Conservation (phyloP, 1,140 invertebrate genomes). For the Tachypleus tridentatus region DNA sequence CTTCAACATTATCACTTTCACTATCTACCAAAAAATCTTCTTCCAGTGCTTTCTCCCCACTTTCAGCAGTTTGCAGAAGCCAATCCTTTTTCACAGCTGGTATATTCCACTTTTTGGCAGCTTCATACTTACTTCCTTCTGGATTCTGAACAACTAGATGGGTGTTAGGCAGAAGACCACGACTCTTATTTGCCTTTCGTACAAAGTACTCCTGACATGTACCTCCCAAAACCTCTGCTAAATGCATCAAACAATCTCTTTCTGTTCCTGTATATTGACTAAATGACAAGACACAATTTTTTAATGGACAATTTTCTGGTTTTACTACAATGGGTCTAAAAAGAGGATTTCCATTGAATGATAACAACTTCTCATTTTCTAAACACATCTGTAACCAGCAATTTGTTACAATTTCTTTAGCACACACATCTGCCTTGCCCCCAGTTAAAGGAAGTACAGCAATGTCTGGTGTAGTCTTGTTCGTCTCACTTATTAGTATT, state of each 20-base stretch:
- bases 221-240: conserved; percentile 57
- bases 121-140: conserved; percentile 64
- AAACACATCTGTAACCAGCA: conserved; percentile 41
- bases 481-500: conserved; percentile 10
- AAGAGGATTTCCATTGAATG: conserved; percentile 48
- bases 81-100: conserved; percentile 61
- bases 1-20: too few relatives aligned
- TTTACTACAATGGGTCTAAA: conserved; percentile 39
- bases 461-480: conserved; percentile 10
- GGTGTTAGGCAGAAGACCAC: conserved; percentile 45
- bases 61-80: conserved; percentile 54
- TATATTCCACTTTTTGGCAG: conserved; percentile 68
- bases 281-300: conserved; percentile 57
- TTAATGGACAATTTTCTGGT: conserved; percentile 42
- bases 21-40: conserved; percentile 46
- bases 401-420: conserved; percentile 32
- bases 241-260: conserved; percentile 51
- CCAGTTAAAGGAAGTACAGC: conserved; percentile 20
- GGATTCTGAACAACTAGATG: conserved; percentile 61
- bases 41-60: conserved; percentile 43
- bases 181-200: conserved; percentile 38
- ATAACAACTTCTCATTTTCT: conserved; percentile 42
- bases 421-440: conserved; percentile 38
- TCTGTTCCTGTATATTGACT: conserved; percentile 59
- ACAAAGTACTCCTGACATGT: conserved; percentile 52